phyloP scores from a whole-genome alignment of 2,113 vertebrate species.

The Podarcis cretensis region DNA sequence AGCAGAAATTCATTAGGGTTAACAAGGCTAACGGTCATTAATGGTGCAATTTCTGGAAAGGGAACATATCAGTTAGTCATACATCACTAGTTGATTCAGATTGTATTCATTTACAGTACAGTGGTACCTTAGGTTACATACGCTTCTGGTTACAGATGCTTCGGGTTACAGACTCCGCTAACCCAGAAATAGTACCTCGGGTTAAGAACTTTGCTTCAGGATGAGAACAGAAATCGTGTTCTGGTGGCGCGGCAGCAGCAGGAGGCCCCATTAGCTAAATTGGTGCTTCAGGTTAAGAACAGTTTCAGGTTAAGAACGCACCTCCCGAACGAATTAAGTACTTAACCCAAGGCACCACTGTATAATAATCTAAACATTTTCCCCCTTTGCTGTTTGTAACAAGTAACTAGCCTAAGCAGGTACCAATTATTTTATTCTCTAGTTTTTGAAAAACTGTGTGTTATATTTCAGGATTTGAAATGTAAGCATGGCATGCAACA shows the following conservation, averaged over 20 bases:
- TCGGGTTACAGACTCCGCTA: too few relatives aligned
- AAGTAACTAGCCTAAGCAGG: background rate
- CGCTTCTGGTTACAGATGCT: too few relatives aligned
- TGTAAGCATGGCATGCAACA: conserved; percentile 34
- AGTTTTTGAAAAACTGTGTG: conserved; percentile 20
- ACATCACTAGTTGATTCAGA: background rate
- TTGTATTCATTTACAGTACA: background rate
- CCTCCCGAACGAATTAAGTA: too few relatives aligned
- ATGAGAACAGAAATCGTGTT: too few relatives aligned
- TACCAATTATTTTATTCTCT: background rate
- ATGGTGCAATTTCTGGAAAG: accelerated
- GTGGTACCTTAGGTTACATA: too few relatives aligned
- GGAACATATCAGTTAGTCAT: background rate
- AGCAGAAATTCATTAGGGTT: background rate
- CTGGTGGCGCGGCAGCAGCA: too few relatives aligned
- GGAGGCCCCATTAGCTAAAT: too few relatives aligned
- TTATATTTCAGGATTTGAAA: conserved; percentile 9
- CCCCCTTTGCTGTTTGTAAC: background rate
- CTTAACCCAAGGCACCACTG: too few relatives aligned
- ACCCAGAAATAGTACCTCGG: too few relatives aligned
- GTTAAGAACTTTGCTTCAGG: too few relatives aligned
- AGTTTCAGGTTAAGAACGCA: too few relatives aligned
- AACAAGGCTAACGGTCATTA: background rate
- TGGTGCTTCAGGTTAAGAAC: too few relatives aligned
- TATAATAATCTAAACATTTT: background rate